A percentile compares a stretch with the other conserved stretches of the same genome.
Evolutionary conservation across 2,113 vertebrate genomes (phyloP).

Genomic region (Balaeniceps rex): DNA sequence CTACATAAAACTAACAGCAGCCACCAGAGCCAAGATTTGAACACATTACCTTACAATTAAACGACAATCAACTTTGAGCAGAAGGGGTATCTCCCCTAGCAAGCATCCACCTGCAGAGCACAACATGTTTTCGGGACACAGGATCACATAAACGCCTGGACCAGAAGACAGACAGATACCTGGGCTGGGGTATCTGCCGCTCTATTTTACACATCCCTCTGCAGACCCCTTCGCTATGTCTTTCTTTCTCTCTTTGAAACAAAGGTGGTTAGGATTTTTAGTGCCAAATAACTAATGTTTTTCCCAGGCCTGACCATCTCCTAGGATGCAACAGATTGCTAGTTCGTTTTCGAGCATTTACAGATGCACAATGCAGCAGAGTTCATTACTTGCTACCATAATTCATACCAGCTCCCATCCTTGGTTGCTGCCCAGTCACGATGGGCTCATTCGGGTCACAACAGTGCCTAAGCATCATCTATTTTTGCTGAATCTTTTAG

Average conservation of each 20-base stretch:
- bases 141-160: neutral
- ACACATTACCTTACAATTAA: neutral
- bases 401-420: neutral
- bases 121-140: rapidly evolving
- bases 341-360: neutral
- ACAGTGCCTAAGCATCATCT: neutral
- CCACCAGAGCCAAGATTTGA: neutral
- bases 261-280: neutral
- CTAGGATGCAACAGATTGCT: neutral
- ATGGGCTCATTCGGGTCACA: neutral
- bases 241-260: neutral
- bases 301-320: neutral
- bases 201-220: neutral
- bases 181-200: neutral
- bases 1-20: neutral
- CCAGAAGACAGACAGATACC: neutral
- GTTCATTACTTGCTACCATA: neutral
- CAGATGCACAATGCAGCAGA: neutral
- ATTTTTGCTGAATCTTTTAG: neutral
- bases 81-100: neutral
- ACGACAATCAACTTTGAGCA: neutral
- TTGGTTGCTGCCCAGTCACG: neutral
- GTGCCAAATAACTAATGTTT: neutral
- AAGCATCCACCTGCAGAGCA: neutral
- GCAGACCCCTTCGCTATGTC: neutral